Base-by-base conservation (phyloP, 2,888 invertebrate species). In the Rotaria sp. region DNA sequence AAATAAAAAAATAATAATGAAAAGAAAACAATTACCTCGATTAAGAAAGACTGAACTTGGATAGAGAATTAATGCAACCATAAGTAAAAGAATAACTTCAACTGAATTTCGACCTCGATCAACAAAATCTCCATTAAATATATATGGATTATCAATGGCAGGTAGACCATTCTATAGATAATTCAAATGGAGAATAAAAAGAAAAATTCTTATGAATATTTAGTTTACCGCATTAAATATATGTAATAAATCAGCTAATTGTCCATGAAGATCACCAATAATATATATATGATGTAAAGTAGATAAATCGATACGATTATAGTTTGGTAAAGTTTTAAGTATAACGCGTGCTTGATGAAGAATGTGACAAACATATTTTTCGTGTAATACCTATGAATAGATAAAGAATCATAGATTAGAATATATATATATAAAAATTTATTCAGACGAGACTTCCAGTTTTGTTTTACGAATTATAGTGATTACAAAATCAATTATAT, bases 41-140 rank as follows among this genome's bases (percentile, higher is more conserved):
- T 96, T 96, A 88, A 96, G 93, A 91, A 94, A 95, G 84, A 96
- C 95, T 57, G 94, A 94, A 87, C 95, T 95, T 0, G 96, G 96
- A 91, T 94, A 94, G 35, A 95, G 94, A 87, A 96, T 92, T 91
- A 95, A 93, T 90, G 95, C 94, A n/a, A 94, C 93, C 87, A 96
- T 92, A 74, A 96, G 92, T 80, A 96, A 92, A 13, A 95, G 92
- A 85, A 95, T 93, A 57, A 96, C 95, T 92, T 96, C 96, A 84
- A 96, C 92, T 0, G 96, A 95, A 90, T 95, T 94, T 90, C 94
- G 94, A 84, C 96, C 96, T 87, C 96, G 93, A 92, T 96, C 96
- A 87, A 96, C 96, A 91, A 96, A 96, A 91, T 96, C 96, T 1
- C 96, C 96, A 91, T 96, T 96, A 93, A 96, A 96, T 89, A 96